Evolutionary conservation across 2,113 vertebrate genomes (phyloP).

Genomic region (Nothocercus nigrocapillus): DNA sequence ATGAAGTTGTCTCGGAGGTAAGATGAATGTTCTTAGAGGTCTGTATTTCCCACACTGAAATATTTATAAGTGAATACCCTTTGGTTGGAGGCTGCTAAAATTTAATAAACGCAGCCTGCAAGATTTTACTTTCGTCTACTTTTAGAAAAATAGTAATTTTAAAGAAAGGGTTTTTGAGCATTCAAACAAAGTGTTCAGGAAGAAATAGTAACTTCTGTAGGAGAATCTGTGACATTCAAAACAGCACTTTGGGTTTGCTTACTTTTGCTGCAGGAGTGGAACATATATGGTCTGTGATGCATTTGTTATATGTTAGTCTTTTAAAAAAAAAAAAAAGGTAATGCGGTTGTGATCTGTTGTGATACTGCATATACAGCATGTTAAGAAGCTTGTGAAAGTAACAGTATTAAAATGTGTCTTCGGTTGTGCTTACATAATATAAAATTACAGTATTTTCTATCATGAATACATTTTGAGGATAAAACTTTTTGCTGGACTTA

Average conservation of each 20-base stretch:
- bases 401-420: background rate
- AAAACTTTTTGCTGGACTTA: background rate
- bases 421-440: background rate
- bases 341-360: background rate
- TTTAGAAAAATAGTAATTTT: background rate
- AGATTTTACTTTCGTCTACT: background rate
- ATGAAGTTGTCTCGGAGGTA: conserved; percentile 99
- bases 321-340: background rate
- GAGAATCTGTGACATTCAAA: background rate
- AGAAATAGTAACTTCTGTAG: background rate
- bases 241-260: background rate
- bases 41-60: too few relatives aligned
- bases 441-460: background rate
- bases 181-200: background rate
- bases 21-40: background rate
- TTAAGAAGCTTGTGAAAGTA: background rate
- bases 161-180: background rate
- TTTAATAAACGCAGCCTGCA: background rate
- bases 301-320: background rate
- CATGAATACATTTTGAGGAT: background rate
- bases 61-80: background rate
- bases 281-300: background rate
- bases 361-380: background rate
- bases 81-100: background rate
- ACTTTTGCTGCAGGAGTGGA: background rate